Conservation (phyloP, 2,797 vertebrate species). For the Hippopotamyrus pictus region DNA sequence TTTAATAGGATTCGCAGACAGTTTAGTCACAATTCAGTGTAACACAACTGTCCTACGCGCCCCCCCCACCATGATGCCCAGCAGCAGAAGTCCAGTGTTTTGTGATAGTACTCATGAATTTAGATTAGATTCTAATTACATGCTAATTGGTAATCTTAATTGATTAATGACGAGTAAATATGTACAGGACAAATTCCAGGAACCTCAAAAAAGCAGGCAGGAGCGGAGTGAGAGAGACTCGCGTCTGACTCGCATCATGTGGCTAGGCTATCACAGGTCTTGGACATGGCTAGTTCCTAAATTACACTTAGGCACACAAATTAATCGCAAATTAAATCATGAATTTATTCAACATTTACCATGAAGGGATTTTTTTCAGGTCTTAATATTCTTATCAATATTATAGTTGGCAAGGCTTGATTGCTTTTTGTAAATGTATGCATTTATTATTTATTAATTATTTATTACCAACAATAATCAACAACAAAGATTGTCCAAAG, state of each 20-base stretch:
- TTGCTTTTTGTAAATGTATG: no score
- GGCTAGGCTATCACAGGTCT: neutral
- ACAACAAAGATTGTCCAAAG: no score
- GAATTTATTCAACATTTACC: neutral
- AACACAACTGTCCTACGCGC: neutral
- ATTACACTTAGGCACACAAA: neutral
- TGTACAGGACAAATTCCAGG: neutral
- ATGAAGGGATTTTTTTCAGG: neutral
- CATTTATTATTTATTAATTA: no score
- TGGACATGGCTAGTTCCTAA: neutral
- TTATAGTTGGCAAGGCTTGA: no score
- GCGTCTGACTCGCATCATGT: no score
- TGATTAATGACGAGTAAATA: constrained; percentile 17
- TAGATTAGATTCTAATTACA: constrained; percentile 21
- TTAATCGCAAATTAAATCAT: no score
- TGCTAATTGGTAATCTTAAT: constrained; percentile 18
- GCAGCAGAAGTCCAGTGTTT: neutral
- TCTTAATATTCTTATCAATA: no score
- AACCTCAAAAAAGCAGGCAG: neutral
- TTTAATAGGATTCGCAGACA: neutral
- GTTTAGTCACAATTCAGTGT: neutral
- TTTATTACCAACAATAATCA: no score
- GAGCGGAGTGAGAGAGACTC: neutral
- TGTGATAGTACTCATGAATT: constrained; percentile 16
- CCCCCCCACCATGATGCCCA: neutral